phyloP scores from a whole-genome alignment of 1,140 invertebrate species.

The Drosophila yakuba region DNA sequence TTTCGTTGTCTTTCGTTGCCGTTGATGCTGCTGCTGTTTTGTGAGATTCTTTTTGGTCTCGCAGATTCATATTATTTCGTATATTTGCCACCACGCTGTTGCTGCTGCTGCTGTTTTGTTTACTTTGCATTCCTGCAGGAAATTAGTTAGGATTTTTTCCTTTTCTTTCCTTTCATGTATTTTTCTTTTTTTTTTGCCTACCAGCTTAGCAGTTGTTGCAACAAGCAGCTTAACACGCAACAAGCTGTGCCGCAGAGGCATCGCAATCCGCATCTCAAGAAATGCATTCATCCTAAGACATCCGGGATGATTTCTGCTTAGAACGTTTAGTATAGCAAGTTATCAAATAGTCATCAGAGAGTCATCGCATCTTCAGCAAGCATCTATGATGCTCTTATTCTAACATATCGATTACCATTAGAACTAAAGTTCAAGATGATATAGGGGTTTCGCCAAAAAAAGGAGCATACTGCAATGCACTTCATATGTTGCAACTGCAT shows the following conservation, averaged over 20 bases:
- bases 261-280: conserved; percentile 4
- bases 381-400: no score
- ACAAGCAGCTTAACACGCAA: conserved; percentile 69
- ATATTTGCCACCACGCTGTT: background rate
- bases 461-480: no score
- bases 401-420: no score
- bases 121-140: conserved; percentile 37
- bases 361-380: no score
- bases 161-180: background rate
- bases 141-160: conserved; percentile 39
- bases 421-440: no score
- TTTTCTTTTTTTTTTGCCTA: conserved; percentile 11
- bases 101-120: conserved; percentile 15
- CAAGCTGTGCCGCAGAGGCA: conserved; percentile 23
- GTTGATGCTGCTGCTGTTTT: conserved; percentile 1
- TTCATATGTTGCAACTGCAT: no score
- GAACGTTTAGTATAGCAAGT: background rate
- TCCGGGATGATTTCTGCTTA: background rate
- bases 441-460: no score
- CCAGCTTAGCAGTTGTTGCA: conserved; percentile 70
- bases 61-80: conserved; percentile 21
- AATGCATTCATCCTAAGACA: no score
- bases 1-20: conserved; percentile 26
- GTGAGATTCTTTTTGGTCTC: conserved; percentile 45
- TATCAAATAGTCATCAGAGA: no score